These are phyloP conservation scores for Acrobasis repandana DNA, from an alignment of 2,888 invertebrate genomes.

Conservation along the genomic window DNA sequence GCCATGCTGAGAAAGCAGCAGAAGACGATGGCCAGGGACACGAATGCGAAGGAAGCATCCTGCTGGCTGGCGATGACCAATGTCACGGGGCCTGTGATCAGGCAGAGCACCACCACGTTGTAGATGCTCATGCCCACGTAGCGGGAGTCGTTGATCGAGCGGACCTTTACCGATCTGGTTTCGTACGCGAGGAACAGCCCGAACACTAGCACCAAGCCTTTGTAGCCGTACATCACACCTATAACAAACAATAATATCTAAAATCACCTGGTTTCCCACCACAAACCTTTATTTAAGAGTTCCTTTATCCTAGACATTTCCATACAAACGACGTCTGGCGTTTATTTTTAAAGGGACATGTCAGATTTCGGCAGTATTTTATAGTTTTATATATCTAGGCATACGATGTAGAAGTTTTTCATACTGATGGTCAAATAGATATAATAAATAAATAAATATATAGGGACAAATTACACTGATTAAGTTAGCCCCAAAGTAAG, in stretches of 20 bases:
- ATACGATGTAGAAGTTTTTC: too few relatives aligned
- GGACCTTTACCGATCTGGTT: constrained; percentile 97
- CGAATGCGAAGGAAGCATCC: constrained; percentile 98
- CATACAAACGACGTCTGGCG: too few relatives aligned
- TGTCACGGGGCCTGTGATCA: constrained; percentile 98
- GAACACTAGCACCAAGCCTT: constrained; percentile 97
- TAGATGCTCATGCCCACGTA: constrained; percentile 99
- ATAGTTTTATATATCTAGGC: too few relatives aligned
- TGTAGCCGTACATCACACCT: constrained; percentile 98
- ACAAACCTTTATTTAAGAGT: too few relatives aligned
- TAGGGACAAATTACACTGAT: too few relatives aligned
- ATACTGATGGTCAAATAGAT: too few relatives aligned
- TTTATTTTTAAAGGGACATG: too few relatives aligned
- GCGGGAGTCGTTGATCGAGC: constrained; percentile 98
- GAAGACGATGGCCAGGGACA: constrained; percentile 97
- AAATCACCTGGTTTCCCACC: too few relatives aligned
- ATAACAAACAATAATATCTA: constrained; percentile 36
- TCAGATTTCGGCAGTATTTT: too few relatives aligned
- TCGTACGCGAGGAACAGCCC: constrained; percentile 99
- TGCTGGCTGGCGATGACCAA: constrained; percentile 98
- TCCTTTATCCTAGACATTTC: too few relatives aligned
- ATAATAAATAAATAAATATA: too few relatives aligned
- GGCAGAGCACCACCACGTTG: constrained; percentile 98
- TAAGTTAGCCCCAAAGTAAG: too few relatives aligned
- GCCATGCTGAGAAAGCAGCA: constrained; percentile 99